A percentile compares a stretch with the other conserved stretches of the same genome.
Evolutionary conservation across 2,113 vertebrate species (phyloP).

Genomic region (Amphilophus citrinellus): DNA sequence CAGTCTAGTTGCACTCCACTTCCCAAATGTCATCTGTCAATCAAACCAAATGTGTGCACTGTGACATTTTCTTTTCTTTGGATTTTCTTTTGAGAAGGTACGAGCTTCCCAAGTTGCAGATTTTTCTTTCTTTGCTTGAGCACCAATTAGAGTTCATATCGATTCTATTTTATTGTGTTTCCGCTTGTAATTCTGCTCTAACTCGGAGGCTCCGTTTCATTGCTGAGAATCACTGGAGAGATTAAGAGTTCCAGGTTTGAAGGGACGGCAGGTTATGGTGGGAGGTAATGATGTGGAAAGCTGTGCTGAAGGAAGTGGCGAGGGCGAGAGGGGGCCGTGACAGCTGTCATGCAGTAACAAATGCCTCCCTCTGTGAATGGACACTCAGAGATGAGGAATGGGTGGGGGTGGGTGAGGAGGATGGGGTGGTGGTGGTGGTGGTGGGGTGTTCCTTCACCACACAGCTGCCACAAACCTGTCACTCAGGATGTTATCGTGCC

Average conservation of each 20-base stretch:
- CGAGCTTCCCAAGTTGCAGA: neutral
- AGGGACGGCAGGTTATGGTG: conserved; percentile 48
- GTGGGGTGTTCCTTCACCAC: conserved; percentile 35
- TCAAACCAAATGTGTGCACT: neutral
- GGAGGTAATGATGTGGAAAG: conserved; percentile 67
- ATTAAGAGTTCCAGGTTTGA: conserved; percentile 13
- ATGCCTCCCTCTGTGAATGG: conserved; percentile 57
- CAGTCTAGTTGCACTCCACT: neutral
- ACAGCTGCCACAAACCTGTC: conserved; percentile 74
- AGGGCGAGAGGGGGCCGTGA: conserved; percentile 36
- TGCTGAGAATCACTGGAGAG: neutral
- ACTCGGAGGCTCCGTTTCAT: neutral
- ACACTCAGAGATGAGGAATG: conserved; percentile 32
- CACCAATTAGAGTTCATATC: neutral
- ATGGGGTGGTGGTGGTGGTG: neutral
- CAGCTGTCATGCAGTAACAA: conserved; percentile 75
- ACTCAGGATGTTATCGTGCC: conserved; percentile 57
- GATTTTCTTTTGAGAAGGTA: neutral
- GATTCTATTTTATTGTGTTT: neutral
- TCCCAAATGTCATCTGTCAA: conserved; percentile 36
- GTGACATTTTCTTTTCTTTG: neutral
- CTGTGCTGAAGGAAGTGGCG: conserved; percentile 53
- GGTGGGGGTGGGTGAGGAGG: neutral
- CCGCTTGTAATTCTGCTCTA: neutral
- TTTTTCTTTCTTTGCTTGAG: neutral